Conservation (phyloP, 2,888 invertebrate genomes). For the Gisinianus flammeolus region DNA sequence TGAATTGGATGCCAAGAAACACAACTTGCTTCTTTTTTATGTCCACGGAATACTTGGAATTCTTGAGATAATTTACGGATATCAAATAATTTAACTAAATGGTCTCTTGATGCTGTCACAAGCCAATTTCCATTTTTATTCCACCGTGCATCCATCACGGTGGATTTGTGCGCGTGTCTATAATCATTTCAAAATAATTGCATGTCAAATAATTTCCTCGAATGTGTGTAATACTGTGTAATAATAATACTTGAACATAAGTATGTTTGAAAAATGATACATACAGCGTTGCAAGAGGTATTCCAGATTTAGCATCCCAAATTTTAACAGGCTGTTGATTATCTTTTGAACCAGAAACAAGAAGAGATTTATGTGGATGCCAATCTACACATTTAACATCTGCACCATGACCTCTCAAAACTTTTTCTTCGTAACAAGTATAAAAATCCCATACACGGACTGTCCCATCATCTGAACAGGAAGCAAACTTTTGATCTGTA, state of each 20-base stretch:
- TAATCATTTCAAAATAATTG: constrained; percentile 38
- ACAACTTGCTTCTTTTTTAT: constrained; percentile 97
- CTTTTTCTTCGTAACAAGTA: constrained; percentile 93
- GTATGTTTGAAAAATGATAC: constrained; percentile 3
- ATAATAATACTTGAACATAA: background rate
- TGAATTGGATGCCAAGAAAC: constrained; percentile 98
- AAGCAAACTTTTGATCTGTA: constrained; percentile 97
- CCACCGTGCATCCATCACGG: constrained; percentile 99
- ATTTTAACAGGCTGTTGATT: constrained; percentile 99
- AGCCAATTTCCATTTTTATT: constrained; percentile 99
- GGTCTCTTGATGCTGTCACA: constrained; percentile 96
- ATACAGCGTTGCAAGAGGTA: constrained; percentile 90
- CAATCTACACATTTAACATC: constrained; percentile 99
- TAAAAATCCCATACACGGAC: constrained; percentile 99
- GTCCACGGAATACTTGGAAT: constrained; percentile 96
- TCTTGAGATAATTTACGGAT: constrained; percentile 94
- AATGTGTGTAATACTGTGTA: background rate
- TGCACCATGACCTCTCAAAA: constrained; percentile 92
- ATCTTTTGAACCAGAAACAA: constrained; percentile 98
- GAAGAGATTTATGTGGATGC: constrained; percentile 94
- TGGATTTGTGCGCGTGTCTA: constrained; percentile 97
- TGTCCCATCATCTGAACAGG: constrained; percentile 99
- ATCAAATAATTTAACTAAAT: constrained; percentile 96
- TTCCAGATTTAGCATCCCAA: constrained; percentile 98
- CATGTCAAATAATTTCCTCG: background rate